Evolutionary conservation across 37 sponge, comb jelly and placozoan species (phyloP).

Genomic region (Sycon ciliatum): DNA sequence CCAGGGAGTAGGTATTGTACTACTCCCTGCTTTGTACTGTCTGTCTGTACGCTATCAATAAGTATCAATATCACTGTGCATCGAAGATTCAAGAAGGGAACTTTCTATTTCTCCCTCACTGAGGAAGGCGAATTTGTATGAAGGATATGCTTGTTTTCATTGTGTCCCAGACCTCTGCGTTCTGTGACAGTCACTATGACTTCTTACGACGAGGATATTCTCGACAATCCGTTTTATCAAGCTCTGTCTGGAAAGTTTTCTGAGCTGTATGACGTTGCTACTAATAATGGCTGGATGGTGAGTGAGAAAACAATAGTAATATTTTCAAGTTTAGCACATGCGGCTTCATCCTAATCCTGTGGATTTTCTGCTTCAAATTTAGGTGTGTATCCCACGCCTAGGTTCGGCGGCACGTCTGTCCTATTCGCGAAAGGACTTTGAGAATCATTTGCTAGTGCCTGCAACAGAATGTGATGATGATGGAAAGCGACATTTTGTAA

Average conservation of each 20-base stretch:
- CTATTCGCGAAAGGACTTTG: conserved; percentile 48
- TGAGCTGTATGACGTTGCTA: conserved; percentile 44
- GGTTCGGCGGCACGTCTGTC: conserved; percentile 48
- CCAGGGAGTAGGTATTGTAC: too few species aligned
- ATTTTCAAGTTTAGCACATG: background rate
- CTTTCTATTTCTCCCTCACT: too few species aligned
- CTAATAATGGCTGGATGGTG: conserved; percentile 70
- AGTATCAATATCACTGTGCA: too few species aligned
- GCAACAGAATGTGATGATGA: background rate
- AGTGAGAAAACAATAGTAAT: background rate
- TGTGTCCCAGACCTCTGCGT: too few species aligned
- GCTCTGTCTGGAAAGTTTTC: conserved; percentile 51
- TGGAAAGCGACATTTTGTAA: background rate
- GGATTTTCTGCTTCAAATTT: background rate
- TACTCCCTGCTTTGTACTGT: too few species aligned
- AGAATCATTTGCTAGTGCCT: conserved; percentile 38
- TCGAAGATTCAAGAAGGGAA: too few species aligned
- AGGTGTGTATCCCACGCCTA: conserved; percentile 65
- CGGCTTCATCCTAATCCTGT: background rate
- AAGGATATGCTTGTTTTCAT: too few species aligned
- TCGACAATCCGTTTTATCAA: conserved; percentile 85
- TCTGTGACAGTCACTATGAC: too few species aligned
- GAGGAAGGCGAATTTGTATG: too few species aligned
- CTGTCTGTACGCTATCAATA: too few species aligned
- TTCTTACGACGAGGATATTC: conserved; percentile 81